phyloP scores from a whole-genome alignment of 1,140 invertebrate species.

The Drosophila nannoptera region DNA sequence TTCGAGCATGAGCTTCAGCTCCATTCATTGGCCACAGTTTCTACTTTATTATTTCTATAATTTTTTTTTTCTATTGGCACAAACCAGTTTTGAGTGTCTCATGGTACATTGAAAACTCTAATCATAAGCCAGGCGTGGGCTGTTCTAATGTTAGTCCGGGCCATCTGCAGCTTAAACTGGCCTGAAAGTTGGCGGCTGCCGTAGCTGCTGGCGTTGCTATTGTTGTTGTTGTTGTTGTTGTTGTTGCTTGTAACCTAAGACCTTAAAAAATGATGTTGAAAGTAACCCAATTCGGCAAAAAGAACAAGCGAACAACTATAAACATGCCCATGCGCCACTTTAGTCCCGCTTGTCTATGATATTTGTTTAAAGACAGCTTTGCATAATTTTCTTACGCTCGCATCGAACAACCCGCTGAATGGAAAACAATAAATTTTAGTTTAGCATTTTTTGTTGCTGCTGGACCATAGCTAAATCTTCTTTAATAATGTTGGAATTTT shows the following conservation, averaged over 20 bases:
- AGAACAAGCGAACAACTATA: slow-evolving; percentile 33
- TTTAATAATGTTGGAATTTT: slow-evolving; percentile 31
- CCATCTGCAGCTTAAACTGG: slow-evolving; percentile 62
- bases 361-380: slow-evolving; percentile 49
- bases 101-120: slow-evolving; percentile 24
- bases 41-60: slow-evolving; percentile 9
- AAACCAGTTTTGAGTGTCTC: slow-evolving; percentile 56
- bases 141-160: slow-evolving; percentile 52
- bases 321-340: slow-evolving; percentile 27
- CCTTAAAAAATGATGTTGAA: slow-evolving; percentile 58
- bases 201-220: slow-evolving; percentile 26
- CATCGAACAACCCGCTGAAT: slow-evolving; percentile 48
- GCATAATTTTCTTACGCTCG: slow-evolving; percentile 51
- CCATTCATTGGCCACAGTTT: slow-evolving; percentile 40
- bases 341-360: slow-evolving; percentile 32
- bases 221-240: slow-evolving; percentile 11
- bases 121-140: slow-evolving; percentile 62
- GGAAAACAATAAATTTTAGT: slow-evolving; percentile 69
- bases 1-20: slow-evolving; percentile 2
- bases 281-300: slow-evolving; percentile 66
- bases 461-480: slow-evolving; percentile 37
- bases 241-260: slow-evolving; percentile 64
- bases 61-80: slow-evolving; percentile 20
- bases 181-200: slow-evolving; percentile 30
- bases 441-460: slow-evolving; percentile 31